A percentile compares a stretch with the other conserved stretches of the same genome.
Evolutionary conservation across 2,888 invertebrate species (phyloP).

Genomic region (Chaetoderma sp.): DNA sequence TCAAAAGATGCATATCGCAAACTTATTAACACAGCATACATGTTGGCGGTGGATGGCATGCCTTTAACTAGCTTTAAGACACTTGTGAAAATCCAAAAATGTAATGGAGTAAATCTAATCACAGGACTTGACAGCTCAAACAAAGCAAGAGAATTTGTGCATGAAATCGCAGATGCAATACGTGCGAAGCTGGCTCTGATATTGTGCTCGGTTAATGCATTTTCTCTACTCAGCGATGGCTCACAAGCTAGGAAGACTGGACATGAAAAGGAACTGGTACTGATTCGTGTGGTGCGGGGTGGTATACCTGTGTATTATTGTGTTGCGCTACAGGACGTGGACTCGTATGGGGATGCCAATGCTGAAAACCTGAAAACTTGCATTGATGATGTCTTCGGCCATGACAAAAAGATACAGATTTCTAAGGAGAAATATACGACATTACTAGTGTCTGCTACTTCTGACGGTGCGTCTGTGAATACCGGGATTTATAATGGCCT

Average conservation of each 20-base stretch:
- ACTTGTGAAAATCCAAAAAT: neutral
- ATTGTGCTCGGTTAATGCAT: neutral
- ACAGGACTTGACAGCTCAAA: neutral
- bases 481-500: neutral
- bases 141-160: neutral
- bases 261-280: neutral
- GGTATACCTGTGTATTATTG: neutral
- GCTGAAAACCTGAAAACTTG: neutral
- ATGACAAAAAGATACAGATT: neutral
- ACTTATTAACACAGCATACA: neutral
- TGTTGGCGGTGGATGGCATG: neutral
- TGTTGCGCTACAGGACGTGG: neutral
- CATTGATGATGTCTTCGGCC: conserved; percentile 1
- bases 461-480: conserved; percentile 1
- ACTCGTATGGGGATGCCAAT: neutral
- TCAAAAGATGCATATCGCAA: neutral
- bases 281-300: neutral
- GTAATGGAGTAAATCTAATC: neutral
- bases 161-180: neutral
- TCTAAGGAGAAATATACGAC: neutral
- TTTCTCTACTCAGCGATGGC: neutral
- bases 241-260: conserved; percentile 3
- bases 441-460: neutral
- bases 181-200: neutral
- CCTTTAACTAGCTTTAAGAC: neutral